These are phyloP conservation scores for Cuculus canorus DNA, from an alignment of 2,797 vertebrate species.

Conservation along the genomic window DNA sequence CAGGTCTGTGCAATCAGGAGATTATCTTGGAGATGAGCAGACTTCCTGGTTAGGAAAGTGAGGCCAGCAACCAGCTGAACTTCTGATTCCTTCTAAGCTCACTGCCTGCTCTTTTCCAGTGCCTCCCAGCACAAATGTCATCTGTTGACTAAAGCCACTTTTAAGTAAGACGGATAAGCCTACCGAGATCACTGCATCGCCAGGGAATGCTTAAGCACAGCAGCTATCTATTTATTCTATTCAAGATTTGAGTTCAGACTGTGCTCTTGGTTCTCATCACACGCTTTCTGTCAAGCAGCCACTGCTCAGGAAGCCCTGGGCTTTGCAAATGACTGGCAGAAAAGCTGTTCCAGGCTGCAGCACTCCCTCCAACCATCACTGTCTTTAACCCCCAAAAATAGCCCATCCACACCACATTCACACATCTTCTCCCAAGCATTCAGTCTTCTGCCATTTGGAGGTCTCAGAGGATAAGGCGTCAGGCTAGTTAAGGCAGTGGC, in stretches of 20 bases:
- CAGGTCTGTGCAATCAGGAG: neutral
- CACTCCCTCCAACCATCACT: neutral
- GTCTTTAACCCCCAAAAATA: neutral
- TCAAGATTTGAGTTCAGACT: neutral
- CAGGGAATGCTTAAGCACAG: neutral
- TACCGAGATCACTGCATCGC: neutral
- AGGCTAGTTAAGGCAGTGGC: neutral
- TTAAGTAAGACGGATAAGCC: neutral
- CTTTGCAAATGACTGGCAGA: neutral
- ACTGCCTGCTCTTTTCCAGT: neutral
- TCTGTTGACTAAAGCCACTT: neutral
- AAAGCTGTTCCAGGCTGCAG: neutral
- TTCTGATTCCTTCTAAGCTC: neutral
- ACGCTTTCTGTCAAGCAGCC: neutral
- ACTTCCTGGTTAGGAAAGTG: neutral
- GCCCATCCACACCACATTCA: accelerated
- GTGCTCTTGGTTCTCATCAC: neutral
- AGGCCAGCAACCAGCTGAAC: neutral
- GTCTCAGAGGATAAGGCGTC: neutral
- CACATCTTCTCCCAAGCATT: neutral
- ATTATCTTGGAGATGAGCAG: neutral
- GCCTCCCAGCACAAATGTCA: neutral
- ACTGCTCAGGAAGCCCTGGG: neutral
- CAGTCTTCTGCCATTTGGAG: accelerated
- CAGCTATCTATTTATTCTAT: neutral